Conservation (phyloP, 2,113 vertebrate species). For the Patagioenas fasciata region DNA sequence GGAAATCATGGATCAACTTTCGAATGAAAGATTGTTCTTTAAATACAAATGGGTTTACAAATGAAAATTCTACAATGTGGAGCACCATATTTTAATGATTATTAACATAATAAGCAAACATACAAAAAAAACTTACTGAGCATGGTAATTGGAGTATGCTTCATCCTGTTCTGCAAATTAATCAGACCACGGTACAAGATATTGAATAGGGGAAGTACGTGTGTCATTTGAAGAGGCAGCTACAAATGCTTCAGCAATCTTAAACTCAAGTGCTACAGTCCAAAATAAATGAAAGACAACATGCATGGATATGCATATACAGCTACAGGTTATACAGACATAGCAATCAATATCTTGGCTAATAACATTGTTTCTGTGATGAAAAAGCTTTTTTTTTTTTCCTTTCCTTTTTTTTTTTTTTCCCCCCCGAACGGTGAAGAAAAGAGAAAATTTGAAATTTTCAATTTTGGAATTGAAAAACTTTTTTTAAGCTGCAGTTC, state of each 20-base stretch:
- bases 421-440: neutral
- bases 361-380: neutral
- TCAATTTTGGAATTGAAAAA: neutral
- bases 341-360: fast-evolving
- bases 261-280: neutral
- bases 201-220: neutral
- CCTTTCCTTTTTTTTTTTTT: neutral
- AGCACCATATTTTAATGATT: neutral
- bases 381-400: neutral
- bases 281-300: neutral
- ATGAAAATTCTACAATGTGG: neutral
- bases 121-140: neutral
- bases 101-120: neutral
- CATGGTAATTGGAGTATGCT: neutral
- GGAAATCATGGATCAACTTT: constrained; percentile 52
- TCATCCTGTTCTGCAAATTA: neutral
- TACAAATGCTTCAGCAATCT: neutral
- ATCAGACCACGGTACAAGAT: neutral
- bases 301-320: neutral
- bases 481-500: neutral
- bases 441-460: neutral
- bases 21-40: constrained; percentile 51
- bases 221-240: neutral
- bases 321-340: neutral
- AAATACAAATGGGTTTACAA: constrained; percentile 52